Base-by-base conservation (phyloP, 2,113 vertebrate species). In the Barnardius zonarius region DNA sequence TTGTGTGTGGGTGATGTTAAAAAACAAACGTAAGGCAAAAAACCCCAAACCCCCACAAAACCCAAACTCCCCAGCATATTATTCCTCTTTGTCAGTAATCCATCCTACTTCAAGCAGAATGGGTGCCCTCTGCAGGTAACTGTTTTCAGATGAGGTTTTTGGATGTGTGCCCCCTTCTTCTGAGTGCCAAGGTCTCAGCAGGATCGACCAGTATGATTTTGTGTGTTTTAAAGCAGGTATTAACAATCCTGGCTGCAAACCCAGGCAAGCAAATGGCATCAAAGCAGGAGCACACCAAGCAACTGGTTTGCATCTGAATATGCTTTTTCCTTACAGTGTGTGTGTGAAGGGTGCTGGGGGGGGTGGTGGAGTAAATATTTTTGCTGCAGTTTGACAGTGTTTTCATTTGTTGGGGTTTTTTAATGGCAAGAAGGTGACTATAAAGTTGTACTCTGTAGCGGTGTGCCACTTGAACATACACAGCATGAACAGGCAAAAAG, bases 61-160 rank as follows among this genome's bases (percentile, higher is more conserved):
- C 17, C 6, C 31, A 64, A 43, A 52, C 14, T 28, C 18, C 61
- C 5, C 5, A n/a, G 48, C 9, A 1, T 76, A 27, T 15, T 54
- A 11, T 28, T 68, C 5, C 10, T 74, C 0, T 51, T 51, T 82
- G 11, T 57, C 22, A 23, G 31, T 17, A 90, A 35, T 37, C 14
- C 5, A 46, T 77, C 43, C 57, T 59, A 3, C 85, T 90, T 54
- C 49, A 66, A 88, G 79, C 31, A 63, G 94, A 90, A 86, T 48
- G 92, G 69, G 69, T 93, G 93, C 91, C 94, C 95, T 95, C 96
- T 97, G 90, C 93, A 97, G 94, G 95, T 92, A 82, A n/a, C 55
- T 72, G 1, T 43, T 89, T 48, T 91, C 67, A 62, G 17, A 62
- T 22, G 25, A 82, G 37, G 19, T 44, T 78, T 95, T 82, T 78